A percentile compares a stretch with the other conserved stretches of the same genome.
phyloP scores from a whole-genome alignment of 2,888 invertebrate species.

The Helobdella robusta region DNA sequence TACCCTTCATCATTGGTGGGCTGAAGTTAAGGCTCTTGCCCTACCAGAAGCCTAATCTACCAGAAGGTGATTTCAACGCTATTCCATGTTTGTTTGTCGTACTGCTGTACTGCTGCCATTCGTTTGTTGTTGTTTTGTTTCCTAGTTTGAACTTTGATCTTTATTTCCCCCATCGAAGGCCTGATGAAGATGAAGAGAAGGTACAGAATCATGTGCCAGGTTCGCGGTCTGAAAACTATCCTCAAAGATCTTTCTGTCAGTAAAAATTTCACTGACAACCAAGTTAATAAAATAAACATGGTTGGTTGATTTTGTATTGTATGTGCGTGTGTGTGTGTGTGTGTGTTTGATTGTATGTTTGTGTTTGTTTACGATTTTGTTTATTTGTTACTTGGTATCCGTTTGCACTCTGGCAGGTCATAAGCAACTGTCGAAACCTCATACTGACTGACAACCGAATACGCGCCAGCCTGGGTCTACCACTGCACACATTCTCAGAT shows the following conservation, averaged over 20 bases:
- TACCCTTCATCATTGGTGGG: not conserved
- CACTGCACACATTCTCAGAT: not conserved
- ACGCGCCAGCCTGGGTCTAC: constrained; percentile 11
- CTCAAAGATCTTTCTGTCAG: not conserved
- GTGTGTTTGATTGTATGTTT: too few species aligned
- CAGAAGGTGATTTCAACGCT: not conserved
- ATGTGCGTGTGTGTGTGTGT: too few species aligned
- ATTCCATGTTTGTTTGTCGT: not conserved
- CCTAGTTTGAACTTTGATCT: too few species aligned
- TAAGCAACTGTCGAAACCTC: constrained; percentile 6
- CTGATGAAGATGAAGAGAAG: constrained; percentile 21
- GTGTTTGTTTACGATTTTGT: too few species aligned
- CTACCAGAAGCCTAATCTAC: constrained; percentile 18
- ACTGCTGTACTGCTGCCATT: not conserved
- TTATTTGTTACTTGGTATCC: not conserved
- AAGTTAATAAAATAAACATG: constrained; percentile 12
- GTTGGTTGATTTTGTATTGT: constrained; percentile 11
- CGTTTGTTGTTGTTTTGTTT: constrained; percentile 13
- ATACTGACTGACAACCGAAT: constrained; percentile 15
- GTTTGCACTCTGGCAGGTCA: constrained; percentile 4
- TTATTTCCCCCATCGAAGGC: too few species aligned
- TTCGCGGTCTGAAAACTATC: constrained; percentile 1
- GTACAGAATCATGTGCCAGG: constrained; percentile 17
- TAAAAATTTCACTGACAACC: not conserved
- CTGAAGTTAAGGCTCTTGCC: constrained; percentile 4